These are phyloP conservation scores for Daktulosphaira vitifoliae DNA, from an alignment of 1,140 invertebrate species.

Conservation along the genomic window DNA sequence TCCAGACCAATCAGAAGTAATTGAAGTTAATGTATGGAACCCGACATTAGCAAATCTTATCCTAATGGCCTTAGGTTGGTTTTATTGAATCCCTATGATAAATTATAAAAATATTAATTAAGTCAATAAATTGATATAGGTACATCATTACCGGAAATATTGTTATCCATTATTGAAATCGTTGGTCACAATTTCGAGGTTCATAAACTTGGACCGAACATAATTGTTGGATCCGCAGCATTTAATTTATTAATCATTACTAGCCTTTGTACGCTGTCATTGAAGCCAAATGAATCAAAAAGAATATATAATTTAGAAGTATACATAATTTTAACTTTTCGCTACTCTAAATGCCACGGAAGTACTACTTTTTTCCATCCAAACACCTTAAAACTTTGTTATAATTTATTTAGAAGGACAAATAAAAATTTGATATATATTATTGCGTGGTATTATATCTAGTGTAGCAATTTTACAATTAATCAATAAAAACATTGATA, in stretches of 20 bases:
- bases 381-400: too few species aligned
- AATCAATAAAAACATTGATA: too few species aligned
- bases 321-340: constrained; percentile 32
- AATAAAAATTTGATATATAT: too few species aligned
- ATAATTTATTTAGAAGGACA: too few species aligned
- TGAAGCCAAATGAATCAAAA: constrained; percentile 47
- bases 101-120: too few species aligned
- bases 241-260: constrained; percentile 56
- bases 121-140: neutral
- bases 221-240: constrained; percentile 59
- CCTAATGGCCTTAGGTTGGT: constrained; percentile 52
- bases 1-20: constrained; percentile 41
- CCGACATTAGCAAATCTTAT: constrained; percentile 61
- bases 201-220: constrained; percentile 53
- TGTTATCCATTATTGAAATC: constrained; percentile 56
- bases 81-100: constrained; percentile 48
- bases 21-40: constrained; percentile 50
- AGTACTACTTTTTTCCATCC: too few species aligned
- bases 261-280: constrained; percentile 50
- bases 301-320: constrained; percentile 50
- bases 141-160: constrained; percentile 52
- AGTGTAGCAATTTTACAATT: too few species aligned
- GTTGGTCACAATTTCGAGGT: constrained; percentile 48
- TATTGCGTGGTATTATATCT: too few species aligned
- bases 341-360: too few species aligned